These are phyloP conservation scores for Physella acuta DNA, from an alignment of 1,140 invertebrate species.

Conservation along the genomic window DNA sequence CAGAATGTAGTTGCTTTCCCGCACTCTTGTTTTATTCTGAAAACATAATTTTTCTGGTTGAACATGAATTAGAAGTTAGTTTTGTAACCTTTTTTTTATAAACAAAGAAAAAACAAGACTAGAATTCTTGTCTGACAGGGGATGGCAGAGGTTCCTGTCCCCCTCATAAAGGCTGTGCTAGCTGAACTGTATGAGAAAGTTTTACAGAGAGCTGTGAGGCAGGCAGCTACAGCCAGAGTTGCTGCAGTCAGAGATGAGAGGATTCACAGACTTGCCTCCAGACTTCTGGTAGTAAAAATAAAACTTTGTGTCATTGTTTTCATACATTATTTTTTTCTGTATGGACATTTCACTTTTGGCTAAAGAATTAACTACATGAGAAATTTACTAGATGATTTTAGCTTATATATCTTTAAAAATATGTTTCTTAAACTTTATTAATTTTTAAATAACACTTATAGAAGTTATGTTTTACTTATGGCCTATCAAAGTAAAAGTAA, in stretches of 20 bases:
- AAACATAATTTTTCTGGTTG: no score
- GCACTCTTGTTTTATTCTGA: no score
- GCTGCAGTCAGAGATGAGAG: slow-evolving; percentile 3
- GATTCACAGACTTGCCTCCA: background rate
- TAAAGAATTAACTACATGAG: no score
- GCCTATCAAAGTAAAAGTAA: no score
- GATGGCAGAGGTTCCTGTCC: slow-evolving; percentile 1
- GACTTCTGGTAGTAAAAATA: background rate
- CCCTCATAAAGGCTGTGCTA: slow-evolving; percentile 1
- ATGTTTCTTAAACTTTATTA: no score
- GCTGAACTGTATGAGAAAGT: slow-evolving; percentile 9
- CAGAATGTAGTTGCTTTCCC: no score
- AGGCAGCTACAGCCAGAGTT: background rate
- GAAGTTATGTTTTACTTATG: no score
- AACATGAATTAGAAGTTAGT: background rate
- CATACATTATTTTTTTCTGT: background rate
- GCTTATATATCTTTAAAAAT: no score
- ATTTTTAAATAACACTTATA: no score
- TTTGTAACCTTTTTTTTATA: background rate
- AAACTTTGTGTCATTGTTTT: background rate
- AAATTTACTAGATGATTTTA: no score
- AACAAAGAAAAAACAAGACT: background rate
- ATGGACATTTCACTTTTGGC: no score
- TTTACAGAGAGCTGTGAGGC: background rate
- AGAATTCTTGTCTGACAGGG: background rate